phyloP scores from a whole-genome alignment of 2,888 invertebrate species.

The Caenorhabditis macrosperma region DNA sequence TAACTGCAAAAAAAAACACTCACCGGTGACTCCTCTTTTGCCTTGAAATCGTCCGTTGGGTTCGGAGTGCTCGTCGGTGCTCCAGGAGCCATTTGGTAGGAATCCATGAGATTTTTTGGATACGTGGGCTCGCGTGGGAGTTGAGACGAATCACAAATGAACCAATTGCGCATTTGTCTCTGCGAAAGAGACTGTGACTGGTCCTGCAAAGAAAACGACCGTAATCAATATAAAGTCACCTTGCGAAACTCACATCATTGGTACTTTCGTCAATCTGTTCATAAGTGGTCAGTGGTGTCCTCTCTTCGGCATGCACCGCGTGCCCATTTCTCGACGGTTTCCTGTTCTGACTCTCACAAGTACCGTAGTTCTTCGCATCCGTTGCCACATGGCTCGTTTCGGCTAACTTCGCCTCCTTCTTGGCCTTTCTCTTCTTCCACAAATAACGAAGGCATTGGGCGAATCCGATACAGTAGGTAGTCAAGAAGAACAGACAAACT shows the following conservation, averaged over 20 bases:
- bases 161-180: constrained; percentile 73
- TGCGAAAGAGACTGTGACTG: constrained; percentile 60
- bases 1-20: background rate
- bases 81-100: constrained; percentile 36
- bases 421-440: constrained; percentile 14
- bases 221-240: background rate
- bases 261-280: constrained; percentile 49
- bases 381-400: constrained; percentile 37
- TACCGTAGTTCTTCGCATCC: constrained; percentile 54
- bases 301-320: constrained; percentile 42
- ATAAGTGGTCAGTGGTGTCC: constrained; percentile 50
- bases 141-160: constrained; percentile 77
- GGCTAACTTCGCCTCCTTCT: constrained; percentile 27
- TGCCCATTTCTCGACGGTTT: constrained; percentile 55
- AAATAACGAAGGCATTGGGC: constrained; percentile 53
- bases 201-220: constrained; percentile 16
- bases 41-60: constrained; percentile 20
- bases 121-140: constrained; percentile 74
- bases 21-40: constrained; percentile 56
- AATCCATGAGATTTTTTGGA: constrained; percentile 30
- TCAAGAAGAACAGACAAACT: constrained; percentile 63
- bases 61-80: constrained; percentile 22
- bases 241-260: constrained; percentile 25
- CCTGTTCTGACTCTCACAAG: constrained; percentile 36
- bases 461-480: constrained; percentile 71